These are phyloP conservation scores for Gila robusta DNA, from an alignment of 2,797 vertebrate species.

Conservation along the genomic window DNA sequence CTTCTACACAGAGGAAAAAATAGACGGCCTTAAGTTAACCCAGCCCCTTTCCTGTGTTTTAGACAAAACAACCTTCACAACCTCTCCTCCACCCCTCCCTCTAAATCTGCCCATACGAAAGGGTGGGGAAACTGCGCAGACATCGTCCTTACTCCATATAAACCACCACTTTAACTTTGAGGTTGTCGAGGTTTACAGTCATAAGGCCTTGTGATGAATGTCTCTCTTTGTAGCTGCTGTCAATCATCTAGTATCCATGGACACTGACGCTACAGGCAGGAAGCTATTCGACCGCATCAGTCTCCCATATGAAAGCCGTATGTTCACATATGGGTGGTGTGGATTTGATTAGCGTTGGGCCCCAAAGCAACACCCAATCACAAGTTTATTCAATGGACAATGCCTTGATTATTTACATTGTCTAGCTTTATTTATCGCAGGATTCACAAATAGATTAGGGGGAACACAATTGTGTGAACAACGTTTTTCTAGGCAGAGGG, in stretches of 20 bases:
- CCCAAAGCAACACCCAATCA: slow-evolving; percentile 24
- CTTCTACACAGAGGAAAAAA: slow-evolving; percentile 46
- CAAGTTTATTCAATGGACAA: slow-evolving; percentile 14
- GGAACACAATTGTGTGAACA: slow-evolving; percentile 39
- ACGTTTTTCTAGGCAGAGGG: neutral
- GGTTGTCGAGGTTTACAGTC: slow-evolving; percentile 22
- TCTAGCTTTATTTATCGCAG: slow-evolving; percentile 5
- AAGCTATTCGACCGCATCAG: slow-evolving; percentile 41
- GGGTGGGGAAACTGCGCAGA: slow-evolving; percentile 48
- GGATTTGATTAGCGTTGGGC: slow-evolving; percentile 13
- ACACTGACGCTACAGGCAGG: slow-evolving; percentile 38
- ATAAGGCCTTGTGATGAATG: slow-evolving; percentile 46
- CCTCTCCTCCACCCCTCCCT: slow-evolving; percentile 49
- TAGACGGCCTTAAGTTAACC: slow-evolving; percentile 59
- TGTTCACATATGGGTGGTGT: slow-evolving; percentile 16
- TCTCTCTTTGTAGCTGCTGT: slow-evolving; percentile 43
- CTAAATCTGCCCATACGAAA: slow-evolving; percentile 25
- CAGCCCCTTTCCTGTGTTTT: slow-evolving; percentile 64
- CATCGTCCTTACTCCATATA: slow-evolving; percentile 15
- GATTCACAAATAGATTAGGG: slow-evolving; percentile 32
- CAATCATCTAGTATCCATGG: slow-evolving; percentile 56
- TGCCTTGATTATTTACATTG: slow-evolving; percentile 42
- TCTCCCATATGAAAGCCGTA: slow-evolving; percentile 26
- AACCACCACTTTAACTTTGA: slow-evolving; percentile 56
- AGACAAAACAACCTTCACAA: slow-evolving; percentile 67